These are phyloP conservation scores for Sebastes taczanowskii DNA, from an alignment of 2,797 vertebrate genomes.

Conservation along the genomic window DNA sequence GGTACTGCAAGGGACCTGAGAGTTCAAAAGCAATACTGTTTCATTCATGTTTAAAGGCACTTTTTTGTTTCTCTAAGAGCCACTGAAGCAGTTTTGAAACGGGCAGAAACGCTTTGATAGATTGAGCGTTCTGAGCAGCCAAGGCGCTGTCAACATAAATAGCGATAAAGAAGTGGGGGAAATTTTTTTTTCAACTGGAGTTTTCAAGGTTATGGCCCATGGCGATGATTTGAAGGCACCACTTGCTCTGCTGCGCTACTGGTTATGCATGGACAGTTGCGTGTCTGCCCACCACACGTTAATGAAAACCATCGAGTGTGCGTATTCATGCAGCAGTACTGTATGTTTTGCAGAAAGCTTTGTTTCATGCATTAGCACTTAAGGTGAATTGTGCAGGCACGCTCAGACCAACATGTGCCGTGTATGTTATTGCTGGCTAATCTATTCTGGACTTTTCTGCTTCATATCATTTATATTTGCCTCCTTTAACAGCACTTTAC, in stretches of 20 bases:
- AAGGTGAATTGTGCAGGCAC: slow-evolving; percentile 30
- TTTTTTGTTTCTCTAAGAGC: slow-evolving; percentile 83
- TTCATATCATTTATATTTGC: slow-evolving; percentile 44
- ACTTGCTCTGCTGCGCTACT: slow-evolving; percentile 34
- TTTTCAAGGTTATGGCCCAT: slow-evolving; percentile 85
- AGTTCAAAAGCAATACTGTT: slow-evolving; percentile 93
- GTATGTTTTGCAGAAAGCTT: slow-evolving; percentile 53
- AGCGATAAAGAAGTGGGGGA: slow-evolving; percentile 78
- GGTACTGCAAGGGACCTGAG: slow-evolving; percentile 76
- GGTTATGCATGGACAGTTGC: slow-evolving; percentile 58
- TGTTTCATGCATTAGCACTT: slow-evolving; percentile 60
- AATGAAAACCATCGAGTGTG: slow-evolving; percentile 52
- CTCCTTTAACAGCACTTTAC: slow-evolving; percentile 33
- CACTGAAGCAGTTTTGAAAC: slow-evolving; percentile 82
- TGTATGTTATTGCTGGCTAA: slow-evolving; percentile 20
- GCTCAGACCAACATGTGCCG: slow-evolving; percentile 15
- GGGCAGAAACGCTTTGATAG: slow-evolving; percentile 82
- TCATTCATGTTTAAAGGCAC: slow-evolving; percentile 89
- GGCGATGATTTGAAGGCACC: slow-evolving; percentile 73
- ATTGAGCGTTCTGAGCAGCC: slow-evolving; percentile 78
- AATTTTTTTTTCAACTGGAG: slow-evolving; percentile 82
- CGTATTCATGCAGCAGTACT: slow-evolving; percentile 38
- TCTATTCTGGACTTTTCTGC: slow-evolving; percentile 43
- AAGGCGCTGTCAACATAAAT: slow-evolving; percentile 85
- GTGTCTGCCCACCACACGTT: slow-evolving; percentile 50